phyloP scores from a whole-genome alignment of 2,888 invertebrate species.

The Agrochola lychnidis region DNA sequence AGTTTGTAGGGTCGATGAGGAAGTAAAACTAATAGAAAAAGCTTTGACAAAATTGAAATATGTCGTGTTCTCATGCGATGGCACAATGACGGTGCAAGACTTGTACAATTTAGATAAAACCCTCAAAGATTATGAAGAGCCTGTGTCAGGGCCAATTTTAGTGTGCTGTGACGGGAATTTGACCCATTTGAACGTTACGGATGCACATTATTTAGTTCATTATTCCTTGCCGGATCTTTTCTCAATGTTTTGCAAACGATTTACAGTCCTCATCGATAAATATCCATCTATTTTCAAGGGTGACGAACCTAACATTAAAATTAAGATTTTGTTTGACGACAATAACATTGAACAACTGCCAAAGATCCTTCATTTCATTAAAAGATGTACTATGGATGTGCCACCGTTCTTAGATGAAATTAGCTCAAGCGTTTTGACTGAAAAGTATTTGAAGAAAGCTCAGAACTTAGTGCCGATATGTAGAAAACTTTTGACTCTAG shows the following conservation, averaged over 20 bases:
- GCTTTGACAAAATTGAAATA: constrained; percentile 71
- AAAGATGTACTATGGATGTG: constrained; percentile 83
- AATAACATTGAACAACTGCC: constrained; percentile 91
- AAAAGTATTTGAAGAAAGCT: constrained; percentile 85
- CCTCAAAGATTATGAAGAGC: constrained; percentile 83
- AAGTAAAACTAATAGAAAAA: constrained; percentile 85
- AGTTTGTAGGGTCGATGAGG: constrained; percentile 90
- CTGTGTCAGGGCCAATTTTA: constrained; percentile 87
- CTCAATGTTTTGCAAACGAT: constrained; percentile 93
- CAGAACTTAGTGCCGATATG: constrained; percentile 89
- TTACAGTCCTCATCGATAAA: constrained; percentile 92
- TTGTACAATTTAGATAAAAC: constrained; percentile 80
- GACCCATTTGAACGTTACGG: constrained; percentile 91
- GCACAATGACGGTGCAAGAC: constrained; percentile 81
- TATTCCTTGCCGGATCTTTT: constrained; percentile 92
- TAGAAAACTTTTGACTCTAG: constrained; percentile 91
- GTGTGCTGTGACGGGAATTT: constrained; percentile 93
- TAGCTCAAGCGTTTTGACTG: constrained; percentile 76
- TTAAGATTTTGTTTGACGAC: constrained; percentile 91
- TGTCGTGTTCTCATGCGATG: constrained; percentile 78
- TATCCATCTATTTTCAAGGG: constrained; percentile 86
- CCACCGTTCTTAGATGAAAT: constrained; percentile 78
- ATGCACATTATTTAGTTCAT: constrained; percentile 93
- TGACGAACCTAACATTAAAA: constrained; percentile 77
- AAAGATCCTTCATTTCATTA: constrained; percentile 91